A percentile compares a stretch with the other conserved stretches of the same genome.
phyloP scores from a whole-genome alignment of 2,888 invertebrate species.

The Eupithecia vulgata region DNA sequence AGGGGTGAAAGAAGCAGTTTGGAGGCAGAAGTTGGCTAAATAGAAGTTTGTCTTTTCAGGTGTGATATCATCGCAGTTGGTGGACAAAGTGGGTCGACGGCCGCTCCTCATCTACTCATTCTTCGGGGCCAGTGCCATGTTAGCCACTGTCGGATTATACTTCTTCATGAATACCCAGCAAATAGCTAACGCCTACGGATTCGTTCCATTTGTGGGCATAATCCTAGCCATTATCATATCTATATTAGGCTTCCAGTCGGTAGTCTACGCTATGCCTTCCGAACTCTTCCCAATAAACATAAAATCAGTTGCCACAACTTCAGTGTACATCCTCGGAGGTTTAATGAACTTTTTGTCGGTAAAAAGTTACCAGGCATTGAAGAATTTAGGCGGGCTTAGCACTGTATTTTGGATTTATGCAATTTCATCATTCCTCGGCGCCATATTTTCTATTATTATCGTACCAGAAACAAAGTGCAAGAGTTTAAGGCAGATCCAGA shows the following conservation, averaged over 20 bases:
- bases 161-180: conserved; percentile 60
- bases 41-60: conserved; percentile 55
- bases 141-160: conserved; percentile 62
- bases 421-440: conserved; percentile 67
- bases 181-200: conserved; percentile 52
- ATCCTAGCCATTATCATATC: conserved; percentile 57
- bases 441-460: conserved; percentile 67
- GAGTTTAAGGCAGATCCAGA: conserved; percentile 82
- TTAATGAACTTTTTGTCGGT: conserved; percentile 75
- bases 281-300: conserved; percentile 84
- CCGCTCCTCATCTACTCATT: conserved; percentile 74
- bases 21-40: neutral
- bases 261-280: conserved; percentile 77
- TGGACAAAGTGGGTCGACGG: conserved; percentile 73
- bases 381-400: conserved; percentile 71
- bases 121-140: conserved; percentile 57
- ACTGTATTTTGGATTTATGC: conserved; percentile 79
- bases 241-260: conserved; percentile 74
- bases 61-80: conserved; percentile 63
- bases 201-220: conserved; percentile 74
- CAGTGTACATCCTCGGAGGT: conserved; percentile 71
- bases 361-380: conserved; percentile 77
- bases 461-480: conserved; percentile 85
- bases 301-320: conserved; percentile 79
- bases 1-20: neutral